These are phyloP conservation scores for Drosophila bipectinata DNA, from an alignment of 1,140 invertebrate genomes.

Conservation along the genomic window DNA sequence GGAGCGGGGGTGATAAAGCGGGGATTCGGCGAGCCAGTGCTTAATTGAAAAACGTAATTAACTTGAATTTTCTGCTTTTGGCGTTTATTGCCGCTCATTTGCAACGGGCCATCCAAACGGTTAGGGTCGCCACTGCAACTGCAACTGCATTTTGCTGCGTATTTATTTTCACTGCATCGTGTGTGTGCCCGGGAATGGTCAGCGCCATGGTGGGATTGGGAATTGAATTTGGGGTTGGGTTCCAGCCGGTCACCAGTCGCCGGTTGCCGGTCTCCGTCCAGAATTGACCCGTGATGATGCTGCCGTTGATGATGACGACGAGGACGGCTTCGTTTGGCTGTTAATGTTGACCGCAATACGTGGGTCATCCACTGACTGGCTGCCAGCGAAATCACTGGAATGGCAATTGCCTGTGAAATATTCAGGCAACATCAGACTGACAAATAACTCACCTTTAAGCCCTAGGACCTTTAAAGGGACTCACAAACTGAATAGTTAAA, in stretches of 20 bases:
- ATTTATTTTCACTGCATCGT: slow-evolving; percentile 64
- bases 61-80: slow-evolving; percentile 81
- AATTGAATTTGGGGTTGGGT: slow-evolving; percentile 38
- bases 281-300: slow-evolving; percentile 9
- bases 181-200: slow-evolving; percentile 20
- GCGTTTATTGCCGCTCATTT: slow-evolving; percentile 80
- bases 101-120: slow-evolving; percentile 59
- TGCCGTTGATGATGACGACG: slow-evolving; percentile 38
- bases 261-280: not conserved
- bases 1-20: slow-evolving; percentile 17
- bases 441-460: slow-evolving; percentile 33
- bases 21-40: slow-evolving; percentile 48
- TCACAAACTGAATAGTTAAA: not conserved
- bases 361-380: slow-evolving; percentile 31
- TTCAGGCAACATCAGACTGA: slow-evolving; percentile 23
- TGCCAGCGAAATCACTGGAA: slow-evolving; percentile 38
- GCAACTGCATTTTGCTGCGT: slow-evolving; percentile 47
- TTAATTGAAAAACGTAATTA: slow-evolving; percentile 82
- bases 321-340: slow-evolving; percentile 26
- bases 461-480: slow-evolving; percentile 2
- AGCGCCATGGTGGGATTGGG: slow-evolving; percentile 26
- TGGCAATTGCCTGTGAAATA: slow-evolving; percentile 41
- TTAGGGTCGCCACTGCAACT: slow-evolving; percentile 35
- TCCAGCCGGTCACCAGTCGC: not conserved
- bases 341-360: slow-evolving; percentile 71